A percentile compares a stretch with the other conserved stretches of the same genome.
Evolutionary conservation across 2,888 invertebrate genomes (phyloP).

Genomic region (Creontiades dilutus): DNA sequence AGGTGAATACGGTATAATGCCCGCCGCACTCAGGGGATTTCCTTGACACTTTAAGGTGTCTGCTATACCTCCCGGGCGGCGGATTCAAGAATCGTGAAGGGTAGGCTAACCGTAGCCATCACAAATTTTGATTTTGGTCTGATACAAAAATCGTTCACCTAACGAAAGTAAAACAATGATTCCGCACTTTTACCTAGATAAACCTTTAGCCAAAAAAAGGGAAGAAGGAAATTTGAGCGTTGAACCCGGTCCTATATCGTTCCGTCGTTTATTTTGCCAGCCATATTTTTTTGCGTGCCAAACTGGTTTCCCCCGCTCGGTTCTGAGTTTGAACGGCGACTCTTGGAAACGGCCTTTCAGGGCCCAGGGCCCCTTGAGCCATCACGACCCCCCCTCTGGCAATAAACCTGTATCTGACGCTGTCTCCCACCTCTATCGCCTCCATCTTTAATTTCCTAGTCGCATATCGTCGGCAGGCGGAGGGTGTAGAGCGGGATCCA

Average conservation of each 20-base stretch:
- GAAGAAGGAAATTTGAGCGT: background rate
- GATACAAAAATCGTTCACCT: no score
- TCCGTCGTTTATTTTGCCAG: background rate
- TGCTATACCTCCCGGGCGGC: no score
- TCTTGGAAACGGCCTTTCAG: background rate
- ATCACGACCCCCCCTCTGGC: constrained; percentile 13
- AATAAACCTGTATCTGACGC: constrained; percentile 44
- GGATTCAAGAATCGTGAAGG: no score
- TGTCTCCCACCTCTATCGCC: constrained; percentile 53
- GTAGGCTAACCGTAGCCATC: no score
- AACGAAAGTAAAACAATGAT: no score
- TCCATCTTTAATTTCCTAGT: constrained; percentile 73
- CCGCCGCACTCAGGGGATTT: no score
- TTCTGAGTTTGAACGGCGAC: background rate
- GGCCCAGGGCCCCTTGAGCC: background rate
- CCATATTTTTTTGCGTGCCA: background rate
- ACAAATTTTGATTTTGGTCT: no score
- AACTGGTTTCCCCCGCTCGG: background rate
- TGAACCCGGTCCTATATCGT: background rate
- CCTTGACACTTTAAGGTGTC: no score
- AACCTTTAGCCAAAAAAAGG: background rate
- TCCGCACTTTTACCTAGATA: no score
- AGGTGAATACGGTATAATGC: no score
- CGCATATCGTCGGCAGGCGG: constrained; percentile 69
- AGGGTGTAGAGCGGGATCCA: constrained; percentile 39